Base-by-base conservation (phyloP, 1,140 invertebrate species). In the Galleria mellonella region DNA sequence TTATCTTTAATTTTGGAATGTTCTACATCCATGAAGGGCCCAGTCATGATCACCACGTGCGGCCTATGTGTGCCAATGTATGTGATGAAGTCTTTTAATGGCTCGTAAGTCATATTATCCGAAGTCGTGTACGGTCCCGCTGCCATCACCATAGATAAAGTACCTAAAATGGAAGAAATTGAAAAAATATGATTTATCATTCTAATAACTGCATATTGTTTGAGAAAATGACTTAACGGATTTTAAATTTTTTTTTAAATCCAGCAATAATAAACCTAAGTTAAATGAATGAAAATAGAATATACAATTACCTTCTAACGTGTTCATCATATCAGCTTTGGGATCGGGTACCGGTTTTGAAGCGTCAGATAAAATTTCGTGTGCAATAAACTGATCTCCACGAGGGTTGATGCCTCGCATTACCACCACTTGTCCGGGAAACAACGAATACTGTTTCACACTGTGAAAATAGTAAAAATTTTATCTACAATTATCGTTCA, bases 351-450 rank as follows among this genome's bases (percentile, higher is more conserved):
- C 27, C 3, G 85, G 74, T 3, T 62, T 57, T 5, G 72, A 62
- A 1, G 83, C 87, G 35, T 90, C 89, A 3, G 77, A 68, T 65
- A 88, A 90, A 4, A 96, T 69, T 57, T 92, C 89, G 5, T 91
- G 89, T 0, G 90, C 92, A n/a, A 91, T 66, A 31, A 96, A 87
- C 13, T 83, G 87, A 51, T 91, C 90, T 0, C 92, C 92, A 2
- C 90, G 89, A 1, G 89, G 89, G 75, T 94, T 94, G 0, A 88
- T 83, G 0, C 94, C 94, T 32, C 91, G 88, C 27, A 94, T 88
- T 1, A 92, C 91, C 7, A 96, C 89, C 12, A 96, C 89, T 88
- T 97, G 95, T 0, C 96, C 96, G 2, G 96, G 93, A 71, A 95
- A 97, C 8, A 97, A 69, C 0, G 93, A 92, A 62, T 91, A 95